Conservation (phyloP, 2,113 vertebrate genomes). For the Daboia siamensis region DNA sequence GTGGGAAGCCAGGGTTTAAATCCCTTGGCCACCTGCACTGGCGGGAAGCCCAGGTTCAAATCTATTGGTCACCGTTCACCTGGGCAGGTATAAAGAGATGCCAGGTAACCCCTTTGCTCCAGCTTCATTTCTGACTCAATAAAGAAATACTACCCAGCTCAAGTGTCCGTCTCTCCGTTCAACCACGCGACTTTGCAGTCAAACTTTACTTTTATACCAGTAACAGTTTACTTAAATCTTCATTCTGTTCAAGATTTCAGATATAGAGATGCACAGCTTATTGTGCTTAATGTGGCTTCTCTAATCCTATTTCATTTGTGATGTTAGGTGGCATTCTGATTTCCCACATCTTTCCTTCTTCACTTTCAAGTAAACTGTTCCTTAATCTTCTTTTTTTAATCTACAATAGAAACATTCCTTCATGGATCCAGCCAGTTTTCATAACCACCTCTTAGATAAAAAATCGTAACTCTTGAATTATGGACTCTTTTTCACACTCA, state of each 20-base stretch:
- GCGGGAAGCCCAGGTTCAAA: too few species aligned
- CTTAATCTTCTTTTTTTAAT: background rate
- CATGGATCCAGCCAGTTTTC: constrained; percentile 33
- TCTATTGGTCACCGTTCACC: too few species aligned
- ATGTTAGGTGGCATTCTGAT: background rate
- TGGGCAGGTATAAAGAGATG: too few species aligned
- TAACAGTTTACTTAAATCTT: constrained; percentile 22
- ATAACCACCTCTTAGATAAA: constrained; percentile 41
- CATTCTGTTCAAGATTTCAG: background rate
- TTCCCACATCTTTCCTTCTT: background rate
- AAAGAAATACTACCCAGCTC: too few species aligned
- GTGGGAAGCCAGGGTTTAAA: too few species aligned
- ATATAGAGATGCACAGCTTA: background rate
- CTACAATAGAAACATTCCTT: background rate
- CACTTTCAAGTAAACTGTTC: constrained; percentile 17
- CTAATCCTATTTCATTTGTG: constrained; percentile 28
- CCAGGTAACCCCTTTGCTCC: too few species aligned
- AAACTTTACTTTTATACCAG: background rate
- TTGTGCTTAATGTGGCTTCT: background rate
- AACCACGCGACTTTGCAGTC: too few species aligned
- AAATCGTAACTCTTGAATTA: constrained; percentile 12
- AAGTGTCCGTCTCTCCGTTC: too few species aligned
- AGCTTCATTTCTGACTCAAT: too few species aligned
- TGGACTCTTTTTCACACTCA: constrained; percentile 24
- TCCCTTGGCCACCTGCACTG: too few species aligned